Conservation (phyloP, 2,797 vertebrate species). For the Sebastes steindachneri region DNA sequence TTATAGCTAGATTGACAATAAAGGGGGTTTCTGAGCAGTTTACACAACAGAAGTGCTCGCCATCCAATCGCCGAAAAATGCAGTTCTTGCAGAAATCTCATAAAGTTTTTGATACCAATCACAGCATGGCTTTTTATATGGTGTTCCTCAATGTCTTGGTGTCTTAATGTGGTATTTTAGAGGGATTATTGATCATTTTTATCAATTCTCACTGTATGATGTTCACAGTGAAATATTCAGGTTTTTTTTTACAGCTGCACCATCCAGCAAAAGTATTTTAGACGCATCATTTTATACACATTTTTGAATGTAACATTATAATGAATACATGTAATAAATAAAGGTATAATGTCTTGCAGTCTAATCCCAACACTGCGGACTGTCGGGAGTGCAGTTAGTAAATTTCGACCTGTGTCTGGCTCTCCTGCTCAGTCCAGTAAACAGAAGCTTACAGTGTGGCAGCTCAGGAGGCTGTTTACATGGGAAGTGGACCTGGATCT, state of each 20-base stretch:
- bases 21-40: background rate
- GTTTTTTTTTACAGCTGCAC: background rate
- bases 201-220: background rate
- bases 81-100: too few relatives aligned
- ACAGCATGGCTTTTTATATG: background rate
- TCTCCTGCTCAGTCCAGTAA: slow-evolving; percentile 17
- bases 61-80: background rate
- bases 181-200: too few relatives aligned
- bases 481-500: slow-evolving; percentile 48
- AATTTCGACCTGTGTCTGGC: slow-evolving; percentile 19
- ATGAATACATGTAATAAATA: background rate
- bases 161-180: too few relatives aligned
- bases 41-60: background rate
- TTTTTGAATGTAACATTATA: background rate
- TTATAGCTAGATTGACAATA: too few relatives aligned
- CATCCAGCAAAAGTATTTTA: background rate
- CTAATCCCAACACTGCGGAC: background rate
- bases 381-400: background rate
- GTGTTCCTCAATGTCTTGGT: background rate
- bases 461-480: slow-evolving; percentile 63
- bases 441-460: slow-evolving; percentile 41
- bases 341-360: background rate
- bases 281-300: background rate
- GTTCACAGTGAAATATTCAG: background rate
- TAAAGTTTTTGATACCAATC: background rate